Base-by-base conservation (phyloP, 2,113 vertebrate genomes). In the Poeciliopsis occidentalis region DNA sequence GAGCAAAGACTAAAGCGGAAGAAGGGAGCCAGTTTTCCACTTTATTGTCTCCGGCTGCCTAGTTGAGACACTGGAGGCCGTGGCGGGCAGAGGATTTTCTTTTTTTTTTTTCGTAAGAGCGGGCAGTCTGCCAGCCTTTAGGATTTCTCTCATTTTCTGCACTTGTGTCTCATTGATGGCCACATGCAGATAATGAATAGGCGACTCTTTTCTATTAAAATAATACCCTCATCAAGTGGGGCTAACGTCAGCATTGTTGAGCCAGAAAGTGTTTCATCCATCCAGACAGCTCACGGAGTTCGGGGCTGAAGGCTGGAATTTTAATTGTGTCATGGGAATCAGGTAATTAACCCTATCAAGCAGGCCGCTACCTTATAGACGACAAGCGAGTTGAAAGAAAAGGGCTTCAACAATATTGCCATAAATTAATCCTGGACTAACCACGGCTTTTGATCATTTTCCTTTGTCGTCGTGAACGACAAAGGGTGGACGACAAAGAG, bases 141-240 rank as follows among this genome's bases (percentile, higher is more conserved):
- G 19, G 47, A 73, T 88, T 88, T 83, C 78, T 82, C 85, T 90
- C 83, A 91, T 94, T 93, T 92, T 92, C 89, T 88, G 60, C 64
- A 81, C 87, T 92, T 92, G 89, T 92, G 85, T 87, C 85, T 87
- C 73, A 73, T 69, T 85, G 88, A 90, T 73, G 85, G 82, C 89
- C 84, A 65, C 88, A 82, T 91, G 75, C 75, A 80, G 71, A 63
- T 85, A 88, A 93, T 92, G 90, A 94, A 94, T 91, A 88, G 87
- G 85, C 87, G 81, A 82, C 88, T 86, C 81, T 82, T 92, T 92
- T 82, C 85, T 82, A 92, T 95, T 92, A 93, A 94, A 93, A 91
- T 91, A 92, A 94, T 91, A 93, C 85, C 91, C 88, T 90, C 89
- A 89, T 93, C 83, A 85, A 87, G 81, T 73, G 81, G 67, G 65